Evolutionary conservation across 1,140 invertebrate genomes (phyloP).

Genomic region (Drosophila baimaii): DNA sequence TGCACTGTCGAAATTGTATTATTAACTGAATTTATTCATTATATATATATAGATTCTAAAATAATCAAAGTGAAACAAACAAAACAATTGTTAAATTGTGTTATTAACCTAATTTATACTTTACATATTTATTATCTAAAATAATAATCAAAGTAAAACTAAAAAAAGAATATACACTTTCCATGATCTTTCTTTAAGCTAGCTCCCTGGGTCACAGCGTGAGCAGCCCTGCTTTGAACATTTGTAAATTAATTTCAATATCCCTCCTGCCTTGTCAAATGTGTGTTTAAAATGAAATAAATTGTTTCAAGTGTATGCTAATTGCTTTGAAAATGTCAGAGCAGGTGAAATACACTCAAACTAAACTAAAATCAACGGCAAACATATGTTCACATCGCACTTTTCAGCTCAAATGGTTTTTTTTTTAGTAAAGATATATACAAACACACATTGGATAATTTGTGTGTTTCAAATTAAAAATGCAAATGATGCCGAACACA

Average conservation of each 20-base stretch:
- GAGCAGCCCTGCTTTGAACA: not conserved
- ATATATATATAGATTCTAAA: too few relatives aligned
- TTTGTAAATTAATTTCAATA: not conserved
- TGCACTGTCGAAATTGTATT: not conserved
- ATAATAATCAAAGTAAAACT: too few relatives aligned
- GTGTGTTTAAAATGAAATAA: not conserved
- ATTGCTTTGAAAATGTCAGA: constrained; percentile 41
- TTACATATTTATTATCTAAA: too few relatives aligned
- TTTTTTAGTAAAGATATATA: constrained; percentile 39
- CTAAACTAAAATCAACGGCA: constrained; percentile 45
- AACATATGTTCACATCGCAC: constrained; percentile 80
- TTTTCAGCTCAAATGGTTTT: constrained; percentile 54
- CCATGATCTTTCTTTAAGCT: not conserved
- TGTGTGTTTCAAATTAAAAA: constrained; percentile 80
- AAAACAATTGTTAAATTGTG: too few relatives aligned
- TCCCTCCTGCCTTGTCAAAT: not conserved
- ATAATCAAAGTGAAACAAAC: too few relatives aligned
- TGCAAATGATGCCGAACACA: constrained; percentile 64
- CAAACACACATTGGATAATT: constrained; percentile 48
- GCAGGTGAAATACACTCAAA: constrained; percentile 24
- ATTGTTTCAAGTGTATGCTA: constrained; percentile 40
- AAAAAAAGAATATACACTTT: too few relatives aligned
- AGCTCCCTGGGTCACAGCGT: not conserved
- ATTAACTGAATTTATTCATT: too few relatives aligned
- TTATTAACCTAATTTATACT: too few relatives aligned